Evolutionary conservation across 2,113 vertebrate species (phyloP).

Genomic region (Chamaea fasciata): DNA sequence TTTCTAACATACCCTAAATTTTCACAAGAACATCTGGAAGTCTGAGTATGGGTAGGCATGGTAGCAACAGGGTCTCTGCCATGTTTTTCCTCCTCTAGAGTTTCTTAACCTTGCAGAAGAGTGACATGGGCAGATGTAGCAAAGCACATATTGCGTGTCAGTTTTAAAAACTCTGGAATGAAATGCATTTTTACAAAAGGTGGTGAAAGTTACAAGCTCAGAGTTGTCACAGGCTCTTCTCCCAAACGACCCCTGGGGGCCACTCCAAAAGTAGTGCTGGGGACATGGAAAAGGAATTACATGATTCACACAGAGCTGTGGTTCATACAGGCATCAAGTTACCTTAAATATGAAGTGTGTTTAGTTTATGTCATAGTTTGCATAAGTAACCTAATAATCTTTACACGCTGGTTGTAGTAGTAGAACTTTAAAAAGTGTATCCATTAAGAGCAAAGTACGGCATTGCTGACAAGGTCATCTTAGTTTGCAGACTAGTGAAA

Average conservation of each 20-base stretch:
- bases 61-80: background rate
- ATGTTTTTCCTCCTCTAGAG: background rate
- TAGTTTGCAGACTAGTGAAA: background rate
- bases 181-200: background rate
- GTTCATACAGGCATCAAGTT: background rate
- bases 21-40: background rate
- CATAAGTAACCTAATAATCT: background rate
- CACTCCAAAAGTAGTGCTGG: background rate
- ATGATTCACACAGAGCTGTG: background rate
- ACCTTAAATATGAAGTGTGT: background rate
- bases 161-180: background rate
- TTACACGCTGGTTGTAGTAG: background rate
- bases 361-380: background rate
- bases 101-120: background rate
- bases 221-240: background rate
- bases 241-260: background rate
- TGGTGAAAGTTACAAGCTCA: background rate
- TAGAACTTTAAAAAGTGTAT: background rate
- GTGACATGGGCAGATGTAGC: background rate
- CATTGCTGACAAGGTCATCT: background rate
- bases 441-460: background rate
- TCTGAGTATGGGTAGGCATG: background rate
- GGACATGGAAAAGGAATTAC: background rate
- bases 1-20: background rate
- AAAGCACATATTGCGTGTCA: background rate